These are phyloP conservation scores for Nothobranchius furzeri DNA, from an alignment of 2,113 vertebrate species.

Conservation along the genomic window DNA sequence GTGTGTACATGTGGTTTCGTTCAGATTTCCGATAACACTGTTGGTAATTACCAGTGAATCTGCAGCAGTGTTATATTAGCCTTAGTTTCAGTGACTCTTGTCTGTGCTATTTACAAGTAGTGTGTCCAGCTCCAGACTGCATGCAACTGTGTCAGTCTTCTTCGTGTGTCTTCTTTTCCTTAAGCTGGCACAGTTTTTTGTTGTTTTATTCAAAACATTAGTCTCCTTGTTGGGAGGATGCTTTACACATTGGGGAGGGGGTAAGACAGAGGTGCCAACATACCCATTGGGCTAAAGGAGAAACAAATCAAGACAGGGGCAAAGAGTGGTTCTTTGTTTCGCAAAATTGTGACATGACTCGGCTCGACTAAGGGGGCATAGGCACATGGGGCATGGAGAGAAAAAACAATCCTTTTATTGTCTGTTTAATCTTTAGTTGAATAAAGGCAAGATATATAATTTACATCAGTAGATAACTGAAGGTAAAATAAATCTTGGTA, in stretches of 20 bases:
- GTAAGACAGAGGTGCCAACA: slow-evolving; percentile 82
- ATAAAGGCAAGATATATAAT: slow-evolving; percentile 61
- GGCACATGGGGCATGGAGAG: slow-evolving; percentile 64
- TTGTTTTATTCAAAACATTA: slow-evolving; percentile 65
- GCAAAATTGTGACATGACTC: slow-evolving; percentile 23
- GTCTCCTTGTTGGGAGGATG: slow-evolving; percentile 65
- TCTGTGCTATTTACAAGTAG: slow-evolving; percentile 78
- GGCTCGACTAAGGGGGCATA: slow-evolving; percentile 40
- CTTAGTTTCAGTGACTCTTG: slow-evolving; percentile 66
- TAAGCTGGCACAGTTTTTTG: slow-evolving; percentile 66
- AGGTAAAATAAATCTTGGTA: slow-evolving; percentile 53
- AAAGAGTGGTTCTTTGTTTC: slow-evolving; percentile 18
- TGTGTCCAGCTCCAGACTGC: slow-evolving; percentile 66
- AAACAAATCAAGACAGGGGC: slow-evolving; percentile 21
- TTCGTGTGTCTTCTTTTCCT: slow-evolving; percentile 52
- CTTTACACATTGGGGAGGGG: slow-evolving; percentile 64
- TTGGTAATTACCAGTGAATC: slow-evolving; percentile 61
- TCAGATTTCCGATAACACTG: slow-evolving; percentile 66
- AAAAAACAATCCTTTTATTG: slow-evolving; percentile 59
- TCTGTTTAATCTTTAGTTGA: slow-evolving; percentile 17
- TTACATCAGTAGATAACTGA: slow-evolving; percentile 47
- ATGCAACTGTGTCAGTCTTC: slow-evolving; percentile 49
- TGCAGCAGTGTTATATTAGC: slow-evolving; percentile 70
- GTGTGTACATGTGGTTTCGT: slow-evolving; percentile 59
- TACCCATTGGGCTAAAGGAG: slow-evolving; percentile 57